Percentiles rank a stretch among this genome's conserved stretches.
Conservation (phyloP, 1,140 invertebrate genomes). For the Acyrthosiphon pisum region DNA sequence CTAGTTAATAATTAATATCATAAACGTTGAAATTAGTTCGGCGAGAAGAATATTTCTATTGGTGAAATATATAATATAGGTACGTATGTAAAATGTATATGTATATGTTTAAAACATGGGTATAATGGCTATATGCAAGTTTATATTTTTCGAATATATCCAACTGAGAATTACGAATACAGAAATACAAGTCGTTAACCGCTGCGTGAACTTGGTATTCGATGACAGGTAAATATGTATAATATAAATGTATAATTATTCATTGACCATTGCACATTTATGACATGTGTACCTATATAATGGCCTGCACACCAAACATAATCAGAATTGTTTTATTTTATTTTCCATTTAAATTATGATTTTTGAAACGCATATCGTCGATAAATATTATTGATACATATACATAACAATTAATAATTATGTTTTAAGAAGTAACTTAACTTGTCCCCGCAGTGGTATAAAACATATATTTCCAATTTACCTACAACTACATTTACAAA, state of each 20-base stretch:
- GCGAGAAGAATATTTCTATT: not conserved
- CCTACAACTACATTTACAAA: not conserved
- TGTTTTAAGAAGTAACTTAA: not conserved
- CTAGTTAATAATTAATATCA: not conserved
- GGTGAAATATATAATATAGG: too few species aligned
- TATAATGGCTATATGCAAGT: too few species aligned
- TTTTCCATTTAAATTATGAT: constrained; percentile 11
- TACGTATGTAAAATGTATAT: not conserved
- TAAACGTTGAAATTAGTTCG: not conserved
- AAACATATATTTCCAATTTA: not conserved
- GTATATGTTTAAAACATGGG: not conserved
- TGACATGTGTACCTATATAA: not conserved
- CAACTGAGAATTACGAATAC: not conserved
- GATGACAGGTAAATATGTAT: not conserved
- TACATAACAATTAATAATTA: not conserved
- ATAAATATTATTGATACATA: not conserved
- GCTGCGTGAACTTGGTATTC: constrained; percentile 9
- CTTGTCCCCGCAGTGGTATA: not conserved
- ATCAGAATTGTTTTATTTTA: not conserved
- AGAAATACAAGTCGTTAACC: constrained; percentile 45
- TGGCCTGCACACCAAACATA: not conserved
- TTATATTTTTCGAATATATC: not conserved
- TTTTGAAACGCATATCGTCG: not conserved
- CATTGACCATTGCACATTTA: constrained; percentile 1
- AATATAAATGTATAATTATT: constrained; percentile 30